These are phyloP conservation scores for Huso huso DNA, from an alignment of 2,797 vertebrate genomes.

Conservation along the genomic window DNA sequence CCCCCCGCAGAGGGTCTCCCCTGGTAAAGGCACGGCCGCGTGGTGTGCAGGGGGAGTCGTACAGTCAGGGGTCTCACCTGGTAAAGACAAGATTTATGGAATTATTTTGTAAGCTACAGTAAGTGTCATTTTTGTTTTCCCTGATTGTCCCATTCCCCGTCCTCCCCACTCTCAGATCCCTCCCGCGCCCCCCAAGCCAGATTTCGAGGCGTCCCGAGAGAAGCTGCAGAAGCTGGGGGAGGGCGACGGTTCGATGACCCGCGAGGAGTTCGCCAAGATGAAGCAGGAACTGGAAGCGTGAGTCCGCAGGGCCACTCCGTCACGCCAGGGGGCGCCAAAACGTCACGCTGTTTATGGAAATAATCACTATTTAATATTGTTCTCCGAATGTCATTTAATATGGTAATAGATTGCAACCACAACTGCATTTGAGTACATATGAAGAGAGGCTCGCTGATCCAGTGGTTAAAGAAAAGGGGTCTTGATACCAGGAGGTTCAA, in stretches of 20 bases:
- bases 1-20: too few species aligned
- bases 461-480: too few species aligned
- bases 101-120: too few species aligned
- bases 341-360: too few species aligned
- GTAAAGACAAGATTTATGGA: neutral
- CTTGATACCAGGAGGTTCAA: too few species aligned
- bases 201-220: constrained; percentile 28
- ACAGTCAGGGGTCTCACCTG: neutral
- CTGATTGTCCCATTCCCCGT: neutral
- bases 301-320: constrained; percentile 2
- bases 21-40: too few species aligned
- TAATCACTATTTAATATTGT: too few species aligned
- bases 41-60: neutral
- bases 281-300: constrained; percentile 33
- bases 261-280: constrained; percentile 32
- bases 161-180: constrained; percentile 20
- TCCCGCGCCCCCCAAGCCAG: constrained; percentile 24
- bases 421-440: too few species aligned
- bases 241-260: constrained; percentile 21
- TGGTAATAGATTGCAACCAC: too few species aligned
- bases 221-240: constrained; percentile 31
- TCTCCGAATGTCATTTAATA: too few species aligned
- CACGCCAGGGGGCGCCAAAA: too few species aligned
- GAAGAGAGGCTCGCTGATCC: too few species aligned
- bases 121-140: neutral